Conservation (phyloP, 2,888 invertebrate genomes). For the Phasia obesa region DNA sequence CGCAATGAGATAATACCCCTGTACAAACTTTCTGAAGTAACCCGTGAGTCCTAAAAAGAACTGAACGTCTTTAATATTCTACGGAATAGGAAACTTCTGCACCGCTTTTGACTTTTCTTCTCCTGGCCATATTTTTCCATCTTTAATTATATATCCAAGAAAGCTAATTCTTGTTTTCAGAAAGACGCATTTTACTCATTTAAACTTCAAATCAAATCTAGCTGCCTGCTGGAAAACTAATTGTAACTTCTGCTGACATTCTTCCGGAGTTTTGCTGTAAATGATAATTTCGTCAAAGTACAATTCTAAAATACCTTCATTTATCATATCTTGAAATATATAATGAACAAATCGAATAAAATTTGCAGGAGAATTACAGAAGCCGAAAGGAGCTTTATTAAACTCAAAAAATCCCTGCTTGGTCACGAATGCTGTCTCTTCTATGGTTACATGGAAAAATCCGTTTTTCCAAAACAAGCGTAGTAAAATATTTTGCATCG, state of each 20-base stretch:
- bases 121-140: too few relatives aligned
- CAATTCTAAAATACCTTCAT: too few relatives aligned
- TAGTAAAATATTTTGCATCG: too few relatives aligned
- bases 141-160: too few relatives aligned
- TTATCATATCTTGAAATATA: constrained; percentile 49
- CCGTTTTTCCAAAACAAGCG: not conserved
- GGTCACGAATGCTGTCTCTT: not conserved
- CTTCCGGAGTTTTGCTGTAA: not conserved
- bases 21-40: constrained; percentile 7
- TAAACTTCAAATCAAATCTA: constrained; percentile 14
- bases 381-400: constrained; percentile 54
- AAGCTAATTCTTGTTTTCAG: not conserved
- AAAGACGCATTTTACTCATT: constrained; percentile 40
- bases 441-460: not conserved
- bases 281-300: too few relatives aligned
- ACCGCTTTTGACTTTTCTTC: too few relatives aligned
- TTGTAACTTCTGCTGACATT: not conserved
- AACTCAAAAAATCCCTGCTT: constrained; percentile 44
- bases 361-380: constrained; percentile 48
- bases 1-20: not conserved
- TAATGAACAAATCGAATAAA: constrained; percentile 55
- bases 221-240: constrained; percentile 14
- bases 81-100: not conserved
- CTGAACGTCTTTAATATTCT: constrained; percentile 1
- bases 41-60: constrained; percentile 18